A percentile compares a stretch with the other conserved stretches of the same genome.
Evolutionary conservation across 2,888 invertebrate species (phyloP).

Genomic region (Xanthorhoe designata): DNA sequence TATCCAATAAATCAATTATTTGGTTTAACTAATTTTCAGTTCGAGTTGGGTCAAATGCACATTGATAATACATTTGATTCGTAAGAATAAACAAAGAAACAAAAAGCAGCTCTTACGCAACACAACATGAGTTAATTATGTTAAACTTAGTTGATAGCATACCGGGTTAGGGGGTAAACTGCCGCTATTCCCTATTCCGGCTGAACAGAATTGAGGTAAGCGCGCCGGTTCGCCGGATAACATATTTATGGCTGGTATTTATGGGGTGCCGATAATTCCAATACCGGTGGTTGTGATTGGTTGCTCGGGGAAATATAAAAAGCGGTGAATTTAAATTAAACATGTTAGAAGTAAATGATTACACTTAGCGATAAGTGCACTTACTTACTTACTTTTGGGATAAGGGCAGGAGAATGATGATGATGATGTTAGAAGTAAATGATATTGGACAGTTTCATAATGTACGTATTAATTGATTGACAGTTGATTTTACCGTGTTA

Average conservation of each 20-base stretch:
- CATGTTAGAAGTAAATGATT: too few relatives aligned
- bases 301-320: not conserved
- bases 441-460: too few relatives aligned
- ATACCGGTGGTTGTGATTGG: not conserved
- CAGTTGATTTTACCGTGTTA: too few relatives aligned
- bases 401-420: too few relatives aligned
- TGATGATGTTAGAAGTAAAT: too few relatives aligned
- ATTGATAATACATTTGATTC: not conserved
- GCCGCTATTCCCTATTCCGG: not conserved
- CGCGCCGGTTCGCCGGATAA: conserved; percentile 1
- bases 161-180: not conserved
- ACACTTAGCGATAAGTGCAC: too few relatives aligned
- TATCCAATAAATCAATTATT: too few relatives aligned
- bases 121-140: not conserved
- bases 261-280: conserved; percentile 8
- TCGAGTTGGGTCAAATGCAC: too few relatives aligned
- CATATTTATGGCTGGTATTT: conserved; percentile 4
- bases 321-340: not conserved
- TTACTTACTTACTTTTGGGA: too few relatives aligned
- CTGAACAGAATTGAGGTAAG: not conserved
- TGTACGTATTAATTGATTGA: too few relatives aligned
- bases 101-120: not conserved
- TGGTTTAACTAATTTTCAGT: too few relatives aligned
- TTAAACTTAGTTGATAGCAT: not conserved
- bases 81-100: not conserved